These are phyloP conservation scores for cat (Felis catus) DNA, from an alignment of 2,113 vertebrate genomes.

Conservation along the genomic window F.catus_Fca126_mat1.0 CM031419.1:117228501-117229000, in stretches of 20 bases:
- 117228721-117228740: neutral
- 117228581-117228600: neutral
- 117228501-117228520: neutral
- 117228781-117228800: neutral
- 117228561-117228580: neutral
- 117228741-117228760: neutral
- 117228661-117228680: neutral
- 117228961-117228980: neutral
- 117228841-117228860: neutral
- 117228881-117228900: neutral
- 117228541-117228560: neutral
- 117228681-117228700: neutral
- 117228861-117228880: neutral
- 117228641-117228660: neutral
- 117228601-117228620: neutral
- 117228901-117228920: neutral
- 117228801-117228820: neutral
- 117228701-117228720: neutral
- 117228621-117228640: neutral
- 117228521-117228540: neutral
- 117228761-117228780: neutral
- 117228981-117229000: neutral
- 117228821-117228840: neutral
- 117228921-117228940: neutral
- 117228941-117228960: neutral